Evolutionary conservation across 2,797 vertebrate species (phyloP), one percentile per base, ranked within the genome.

Genomic region (Myiotriccus ornatus): DNA sequence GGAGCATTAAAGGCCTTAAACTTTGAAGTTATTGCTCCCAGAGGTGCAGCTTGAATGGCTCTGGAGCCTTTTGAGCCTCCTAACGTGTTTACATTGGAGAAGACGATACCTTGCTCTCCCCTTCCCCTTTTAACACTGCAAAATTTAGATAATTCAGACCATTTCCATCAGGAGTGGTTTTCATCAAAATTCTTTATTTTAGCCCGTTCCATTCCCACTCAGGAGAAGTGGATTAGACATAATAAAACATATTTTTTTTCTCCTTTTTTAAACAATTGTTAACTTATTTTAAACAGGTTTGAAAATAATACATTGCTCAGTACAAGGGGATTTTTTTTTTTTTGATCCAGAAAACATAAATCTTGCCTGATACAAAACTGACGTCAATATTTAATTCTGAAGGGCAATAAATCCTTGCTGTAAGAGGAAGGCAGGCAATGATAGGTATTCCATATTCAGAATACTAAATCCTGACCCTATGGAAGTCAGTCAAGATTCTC

Each of bases 371-470:
- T 93, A 75, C 50, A 84, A 93, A 87, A 74, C 50, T 94, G 91
- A 96, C 49, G n/a, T 93, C 87, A 96, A 52, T 92, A 84, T 90
- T 91, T 93, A 92, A 96, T 92, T 92, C 79, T 86, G 87, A 94
- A 96, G 73, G 74, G 85, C 79, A 73, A 94, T 84, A 95, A 94
- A 95, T 96, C 89, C 89, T 90, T 44, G 41, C 70, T 84, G 50
- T 73, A 55, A 87, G 85, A 91, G 63, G 92, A 90, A 88, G 73
- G 86, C 94, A 90, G 79, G 83, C 85, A 75, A 24, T 57, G 89
- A 77, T 78, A 86, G 63, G 59, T 88, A 32, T 76, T 91, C 85
- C 76, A 57, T 94, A 93, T 82, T 62, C 95, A 67, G 63, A 81
- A 88, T 93, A 55, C 55, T 88, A 94, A 95, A 86, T 94, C 76